Base-by-base conservation (phyloP, 1,140 invertebrate genomes). In the Neoseiulus cucumeris region DNA sequence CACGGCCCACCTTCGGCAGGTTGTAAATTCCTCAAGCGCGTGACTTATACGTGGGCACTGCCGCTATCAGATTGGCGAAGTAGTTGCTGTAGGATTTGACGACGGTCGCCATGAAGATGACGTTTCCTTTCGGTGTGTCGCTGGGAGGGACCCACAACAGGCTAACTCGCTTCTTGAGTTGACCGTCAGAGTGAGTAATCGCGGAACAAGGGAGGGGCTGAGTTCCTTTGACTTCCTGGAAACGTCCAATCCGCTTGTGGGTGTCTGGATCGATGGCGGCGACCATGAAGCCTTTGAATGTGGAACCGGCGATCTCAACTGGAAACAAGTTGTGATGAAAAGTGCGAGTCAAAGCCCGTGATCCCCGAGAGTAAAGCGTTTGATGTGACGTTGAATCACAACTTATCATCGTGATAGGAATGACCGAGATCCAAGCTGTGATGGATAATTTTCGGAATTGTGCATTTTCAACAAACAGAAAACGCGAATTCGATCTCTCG, bases 261-360 rank as follows among this genome's bases (percentile, higher is more conserved):
- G 67, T 69, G 4, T 64, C 42, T 1, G 70, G 70, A 66, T 70
- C 70, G 47, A 70, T 66, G 0, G 70, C 70, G 2, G 67, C 66
- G 2, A 70, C 65, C 6, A 70, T 33, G 51, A 70, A 70, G 14
- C 70, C 70, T 44, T 70, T 70, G 64, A 70, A 70, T 4, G 67
- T 55, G 2, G 67, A 51, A 22, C 70, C 70, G 28, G 44, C 42
- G 25, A 70, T 55, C 25, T 70, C 68, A 7, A 70, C 70, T 70
- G 65, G 4, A 67, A 64, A 64, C 2, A 68, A 9, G 29, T 39
- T 39, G 4, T 39, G 33, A 39, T 39, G 33, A 9, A 9, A 39
- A 39, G 9, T n/a, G 14, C 2, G 17, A 59, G 28, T 6, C 14
- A 47, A 47, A 47, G 42, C 14, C 20, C 45, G 14, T 47, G 20